phyloP scores from a whole-genome alignment of 1,140 invertebrate species.

The Tyrophagus putrescentiae region DNA sequence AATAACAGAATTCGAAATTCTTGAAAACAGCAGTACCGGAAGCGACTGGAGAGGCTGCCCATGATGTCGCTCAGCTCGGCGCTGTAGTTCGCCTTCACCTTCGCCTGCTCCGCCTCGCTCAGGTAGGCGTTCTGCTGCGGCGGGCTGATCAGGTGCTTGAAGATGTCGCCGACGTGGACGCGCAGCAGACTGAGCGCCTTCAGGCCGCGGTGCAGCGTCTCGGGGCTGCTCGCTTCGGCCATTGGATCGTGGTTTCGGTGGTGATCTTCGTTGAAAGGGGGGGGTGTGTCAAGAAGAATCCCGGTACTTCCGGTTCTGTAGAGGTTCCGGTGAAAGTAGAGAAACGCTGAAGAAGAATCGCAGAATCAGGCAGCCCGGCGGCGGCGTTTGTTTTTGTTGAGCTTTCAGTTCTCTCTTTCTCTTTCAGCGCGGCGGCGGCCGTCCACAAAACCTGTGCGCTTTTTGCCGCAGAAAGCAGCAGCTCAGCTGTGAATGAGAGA shows the following conservation, averaged over 20 bases:
- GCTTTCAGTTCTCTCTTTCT: background rate
- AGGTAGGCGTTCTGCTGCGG: constrained; percentile 43
- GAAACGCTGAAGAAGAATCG: background rate
- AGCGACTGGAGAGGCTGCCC: constrained; percentile 55
- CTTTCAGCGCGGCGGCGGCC: background rate
- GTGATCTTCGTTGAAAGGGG: background rate
- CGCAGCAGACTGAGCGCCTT: constrained; percentile 55
- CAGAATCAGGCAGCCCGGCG: background rate
- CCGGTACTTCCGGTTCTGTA: background rate
- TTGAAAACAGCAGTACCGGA: constrained; percentile 57
- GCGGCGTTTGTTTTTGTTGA: background rate
- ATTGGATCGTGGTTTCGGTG: background rate
- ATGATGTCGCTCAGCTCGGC: constrained; percentile 23
- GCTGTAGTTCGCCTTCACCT: constrained; percentile 51
- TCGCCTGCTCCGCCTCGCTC: constrained; percentile 56
- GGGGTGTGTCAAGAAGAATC: background rate
- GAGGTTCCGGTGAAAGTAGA: background rate
- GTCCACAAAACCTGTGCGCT: too few species aligned
- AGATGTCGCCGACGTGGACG: constrained; percentile 62
- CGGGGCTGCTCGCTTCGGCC: constrained; percentile 33
- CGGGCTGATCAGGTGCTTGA: constrained; percentile 60
- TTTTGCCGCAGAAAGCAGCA: too few species aligned
- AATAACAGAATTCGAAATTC: too few species aligned
- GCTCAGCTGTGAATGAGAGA: background rate
- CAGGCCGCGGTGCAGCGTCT: constrained; percentile 54